Percentiles rank a stretch among this genome's conserved stretches.
Evolutionary conservation across 1,140 invertebrate genomes (phyloP).

Genomic region (Dufourea novaeangliae): DNA sequence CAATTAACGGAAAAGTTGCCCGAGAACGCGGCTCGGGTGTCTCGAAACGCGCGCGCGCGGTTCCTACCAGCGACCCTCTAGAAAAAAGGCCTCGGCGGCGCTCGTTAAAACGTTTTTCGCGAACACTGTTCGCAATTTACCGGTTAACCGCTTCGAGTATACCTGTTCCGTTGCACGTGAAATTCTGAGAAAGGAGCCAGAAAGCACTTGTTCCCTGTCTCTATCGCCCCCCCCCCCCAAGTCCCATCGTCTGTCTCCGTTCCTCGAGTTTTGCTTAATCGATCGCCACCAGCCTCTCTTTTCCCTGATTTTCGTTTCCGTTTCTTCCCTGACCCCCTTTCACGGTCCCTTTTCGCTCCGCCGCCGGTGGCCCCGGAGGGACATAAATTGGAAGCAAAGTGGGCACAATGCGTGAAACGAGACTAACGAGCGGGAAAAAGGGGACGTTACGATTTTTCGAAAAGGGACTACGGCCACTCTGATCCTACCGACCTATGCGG

Average conservation of each 20-base stretch:
- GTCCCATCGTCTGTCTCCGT: slow-evolving; percentile 30
- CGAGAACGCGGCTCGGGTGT: background rate
- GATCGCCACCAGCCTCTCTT: slow-evolving; percentile 2
- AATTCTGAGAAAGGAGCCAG: slow-evolving; percentile 70
- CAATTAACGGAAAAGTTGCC: slow-evolving; percentile 1
- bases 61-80: slow-evolving; percentile 44
- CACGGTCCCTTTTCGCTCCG: slow-evolving; percentile 41
- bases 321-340: slow-evolving; percentile 43
- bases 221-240: background rate
- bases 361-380: slow-evolving; percentile 37
- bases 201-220: slow-evolving; percentile 54
- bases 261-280: slow-evolving; percentile 37
- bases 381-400: slow-evolving; percentile 68
- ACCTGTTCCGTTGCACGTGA: slow-evolving; percentile 57
- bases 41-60: slow-evolving; percentile 22
- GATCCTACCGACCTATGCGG: background rate
- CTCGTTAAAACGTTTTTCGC: slow-evolving; percentile 73
- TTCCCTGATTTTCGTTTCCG: slow-evolving; percentile 11
- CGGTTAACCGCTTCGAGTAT: slow-evolving; percentile 48
- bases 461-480: slow-evolving; percentile 14
- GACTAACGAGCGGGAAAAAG: slow-evolving; percentile 60
- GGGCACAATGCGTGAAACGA: slow-evolving; percentile 55
- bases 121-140: slow-evolving; percentile 68
- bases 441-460: slow-evolving; percentile 61
- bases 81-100: slow-evolving; percentile 53